Evolutionary conservation across 2,797 vertebrate genomes (phyloP), one percentile per base, ranked within the genome.

Genomic region (Gymnothorax javanicus): DNA sequence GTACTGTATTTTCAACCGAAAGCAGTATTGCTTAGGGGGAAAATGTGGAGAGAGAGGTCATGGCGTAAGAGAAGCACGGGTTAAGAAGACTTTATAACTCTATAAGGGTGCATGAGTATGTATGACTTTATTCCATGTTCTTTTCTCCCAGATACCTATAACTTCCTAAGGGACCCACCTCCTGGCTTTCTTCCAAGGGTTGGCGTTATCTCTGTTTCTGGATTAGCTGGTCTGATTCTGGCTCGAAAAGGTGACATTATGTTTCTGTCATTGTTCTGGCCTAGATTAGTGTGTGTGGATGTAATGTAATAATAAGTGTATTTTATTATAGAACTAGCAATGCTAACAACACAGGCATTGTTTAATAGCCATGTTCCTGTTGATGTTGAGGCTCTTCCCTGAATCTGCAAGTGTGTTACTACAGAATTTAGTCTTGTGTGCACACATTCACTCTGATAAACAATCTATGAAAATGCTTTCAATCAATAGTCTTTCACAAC

Each of bases 91-190:
- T 11, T 60, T 11, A n/a, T n/a, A 1, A 2, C 43, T 9, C 50
- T 43, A 27, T 13, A 73, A 69, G 64, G 64, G n/a, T 69, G n/a
- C 71, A 56, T 52, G 62, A 23, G 13, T 52, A 52, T 85, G 54
- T 57, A n/a, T 13, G 43, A 60, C 27, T 33, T 73, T 13, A 27
- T 43, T 52, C 12, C 33, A 50, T n/a, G n/a, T n/a, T 81, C 7
- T 15, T 56, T 81, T 54, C 7, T 54, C 84, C 86, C 79, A 97
- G 97, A 96, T 93, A 87, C 93, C 0, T 96, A 96, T 86, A 25
- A 95, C 87, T 97, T 96, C 91, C 91, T 97, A 92, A 96, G 94
- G 93, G 94, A 96, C 87, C 96, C 96, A 0, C 95, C 96, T 2
- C 93, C 91, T 87, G 96, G 96, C 25, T 97, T 97, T 88, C 89